Evolutionary conservation across 1,140 invertebrate genomes (phyloP).

Genomic region (Phortica variegata): DNA sequence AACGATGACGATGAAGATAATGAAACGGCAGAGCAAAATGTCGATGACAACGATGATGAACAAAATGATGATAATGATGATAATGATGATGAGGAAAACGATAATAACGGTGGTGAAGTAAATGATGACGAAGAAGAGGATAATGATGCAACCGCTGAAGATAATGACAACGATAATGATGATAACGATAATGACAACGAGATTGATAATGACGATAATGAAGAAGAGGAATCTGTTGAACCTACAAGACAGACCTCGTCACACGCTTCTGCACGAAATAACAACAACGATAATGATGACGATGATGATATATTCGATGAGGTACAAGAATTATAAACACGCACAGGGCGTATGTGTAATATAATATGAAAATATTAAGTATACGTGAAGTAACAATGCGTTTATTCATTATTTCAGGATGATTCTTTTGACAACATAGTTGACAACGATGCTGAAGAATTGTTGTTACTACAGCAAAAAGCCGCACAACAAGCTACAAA

Average conservation of each 20-base stretch:
- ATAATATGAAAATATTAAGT: background rate
- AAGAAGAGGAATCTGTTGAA: conserved; percentile 14
- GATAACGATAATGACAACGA: conserved; percentile 36
- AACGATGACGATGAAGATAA: conserved; percentile 46
- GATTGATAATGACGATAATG: conserved; percentile 30
- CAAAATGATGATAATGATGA: conserved; percentile 27
- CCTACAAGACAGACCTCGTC: conserved; percentile 9
- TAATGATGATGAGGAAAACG: conserved; percentile 34
- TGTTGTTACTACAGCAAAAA: conserved; percentile 25
- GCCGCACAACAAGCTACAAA: conserved; percentile 31
- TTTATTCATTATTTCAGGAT: conserved; percentile 8
- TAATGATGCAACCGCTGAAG: conserved; percentile 14
- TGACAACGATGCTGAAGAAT: conserved; percentile 52
- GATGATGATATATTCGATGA: conserved; percentile 24
- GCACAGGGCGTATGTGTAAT: background rate
- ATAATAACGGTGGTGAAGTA: conserved; percentile 31
- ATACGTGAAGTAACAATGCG: too few species aligned
- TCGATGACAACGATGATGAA: conserved; percentile 34
- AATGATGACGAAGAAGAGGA: conserved; percentile 24
- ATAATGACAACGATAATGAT: conserved; percentile 46
- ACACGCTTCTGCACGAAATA: conserved; percentile 4
- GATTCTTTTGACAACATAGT: conserved; percentile 49
- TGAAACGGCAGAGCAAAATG: conserved; percentile 32
- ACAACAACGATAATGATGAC: conserved; percentile 17
- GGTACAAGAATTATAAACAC: conserved; percentile 10